Percentiles rank a stretch among this genome's conserved stretches.
These are phyloP conservation scores for Eupithecia dodoneata DNA, from an alignment of 2,888 invertebrate genomes.

Conservation along the genomic window DNA sequence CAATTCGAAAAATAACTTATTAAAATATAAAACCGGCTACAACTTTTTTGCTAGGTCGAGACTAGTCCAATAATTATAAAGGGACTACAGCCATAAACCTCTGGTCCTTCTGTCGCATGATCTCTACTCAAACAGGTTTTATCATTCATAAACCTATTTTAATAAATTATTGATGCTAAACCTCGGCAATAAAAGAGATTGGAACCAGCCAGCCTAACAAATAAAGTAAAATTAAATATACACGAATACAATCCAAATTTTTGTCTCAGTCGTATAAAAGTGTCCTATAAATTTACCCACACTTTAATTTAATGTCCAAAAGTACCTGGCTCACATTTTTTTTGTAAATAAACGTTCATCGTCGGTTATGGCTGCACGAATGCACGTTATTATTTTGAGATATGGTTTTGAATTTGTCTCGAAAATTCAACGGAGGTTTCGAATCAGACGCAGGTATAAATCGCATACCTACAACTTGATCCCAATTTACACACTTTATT, in stretches of 20 bases:
- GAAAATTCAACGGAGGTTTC: constrained; percentile 51
- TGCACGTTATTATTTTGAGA: constrained; percentile 81
- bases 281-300: constrained; percentile 84
- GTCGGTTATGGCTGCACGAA: constrained; percentile 78
- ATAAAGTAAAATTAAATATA: constrained; percentile 84
- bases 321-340: constrained; percentile 80
- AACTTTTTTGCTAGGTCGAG: constrained; percentile 46
- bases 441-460: constrained; percentile 30
- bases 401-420: constrained; percentile 79
- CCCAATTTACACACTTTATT: constrained; percentile 24
- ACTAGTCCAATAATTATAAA: constrained; percentile 53
- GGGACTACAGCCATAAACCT: constrained; percentile 59
- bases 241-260: constrained; percentile 83
- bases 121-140: constrained; percentile 68
- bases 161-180: constrained; percentile 80
- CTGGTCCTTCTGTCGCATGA: constrained; percentile 52
- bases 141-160: constrained; percentile 82
- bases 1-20: constrained; percentile 41
- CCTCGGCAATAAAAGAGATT: constrained; percentile 78
- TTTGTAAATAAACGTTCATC: constrained; percentile 79
- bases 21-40: constrained; percentile 37
- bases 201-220: constrained; percentile 77
- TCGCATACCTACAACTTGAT: constrained; percentile 19
- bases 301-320: constrained; percentile 84
- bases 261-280: constrained; percentile 84